phyloP scores from a whole-genome alignment of 1,140 invertebrate species.

The Brachionus asplanchnoidis region DNA sequence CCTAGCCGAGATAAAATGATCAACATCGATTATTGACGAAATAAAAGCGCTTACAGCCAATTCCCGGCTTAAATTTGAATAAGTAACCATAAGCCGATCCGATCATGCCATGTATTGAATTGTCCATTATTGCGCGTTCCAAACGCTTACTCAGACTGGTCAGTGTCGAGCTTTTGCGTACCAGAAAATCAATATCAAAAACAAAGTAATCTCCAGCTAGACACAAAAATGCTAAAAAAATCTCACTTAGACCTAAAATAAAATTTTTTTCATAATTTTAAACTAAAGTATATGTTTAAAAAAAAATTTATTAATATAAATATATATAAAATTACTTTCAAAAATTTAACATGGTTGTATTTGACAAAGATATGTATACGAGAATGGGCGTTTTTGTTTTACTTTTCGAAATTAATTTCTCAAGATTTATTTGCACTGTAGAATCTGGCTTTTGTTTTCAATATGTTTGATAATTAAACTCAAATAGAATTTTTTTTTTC shows the following conservation, averaged over 20 bases:
- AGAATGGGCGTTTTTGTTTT: no score
- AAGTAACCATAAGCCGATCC: conserved; percentile 47
- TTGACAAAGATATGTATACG: no score
- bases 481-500: no score
- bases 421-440: no score
- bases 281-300: background rate
- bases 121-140: conserved; percentile 44
- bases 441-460: no score
- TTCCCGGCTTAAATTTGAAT: conserved; percentile 38
- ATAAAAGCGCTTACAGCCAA: conserved; percentile 45
- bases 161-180: background rate
- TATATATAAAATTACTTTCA: no score
- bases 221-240: background rate
- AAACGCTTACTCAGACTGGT: background rate
- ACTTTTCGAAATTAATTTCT: no score
- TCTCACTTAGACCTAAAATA: background rate
- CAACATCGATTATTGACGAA: conserved; percentile 48
- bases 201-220: conserved; percentile 12
- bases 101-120: conserved; percentile 46
- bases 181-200: background rate
- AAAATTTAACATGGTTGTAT: no score
- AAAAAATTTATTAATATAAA: no score
- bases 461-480: no score
- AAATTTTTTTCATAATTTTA: conserved; percentile 23
- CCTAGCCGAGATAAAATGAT: conserved; percentile 50